These are phyloP conservation scores for Gila orcuttii DNA, from an alignment of 2,113 vertebrate species.

Conservation along the genomic window DNA sequence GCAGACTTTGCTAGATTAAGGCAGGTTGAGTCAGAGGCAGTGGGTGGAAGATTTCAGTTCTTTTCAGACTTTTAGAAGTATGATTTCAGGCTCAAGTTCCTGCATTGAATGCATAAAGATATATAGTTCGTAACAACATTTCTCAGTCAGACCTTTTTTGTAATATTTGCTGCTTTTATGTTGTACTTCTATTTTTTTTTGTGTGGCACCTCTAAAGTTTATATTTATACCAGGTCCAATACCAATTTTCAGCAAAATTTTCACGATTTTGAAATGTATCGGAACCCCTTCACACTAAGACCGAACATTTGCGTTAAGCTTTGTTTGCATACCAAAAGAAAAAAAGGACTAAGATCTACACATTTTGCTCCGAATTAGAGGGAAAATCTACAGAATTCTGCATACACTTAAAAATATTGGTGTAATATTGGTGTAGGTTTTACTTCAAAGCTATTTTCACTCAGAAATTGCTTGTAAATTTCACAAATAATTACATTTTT, in stretches of 20 bases:
- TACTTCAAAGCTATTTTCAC: background rate
- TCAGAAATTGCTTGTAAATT: background rate
- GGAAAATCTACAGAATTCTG: background rate
- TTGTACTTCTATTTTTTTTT: background rate
- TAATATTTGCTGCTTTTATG: background rate
- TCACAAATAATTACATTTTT: background rate
- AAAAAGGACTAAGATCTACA: background rate
- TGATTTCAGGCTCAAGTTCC: background rate
- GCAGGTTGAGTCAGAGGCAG: slow-evolving; percentile 49
- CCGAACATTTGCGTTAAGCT: background rate
- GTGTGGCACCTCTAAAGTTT: background rate
- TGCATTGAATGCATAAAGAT: slow-evolving; percentile 23
- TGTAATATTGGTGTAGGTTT: background rate
- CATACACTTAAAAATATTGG: background rate
- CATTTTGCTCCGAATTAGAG: background rate
- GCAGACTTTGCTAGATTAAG: slow-evolving; percentile 40
- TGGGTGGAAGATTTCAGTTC: slow-evolving; percentile 45
- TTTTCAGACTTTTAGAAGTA: slow-evolving; percentile 36
- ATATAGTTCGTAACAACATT: background rate
- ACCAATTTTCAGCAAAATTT: background rate
- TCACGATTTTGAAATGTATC: background rate
- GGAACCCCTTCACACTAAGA: background rate
- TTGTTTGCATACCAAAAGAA: no score
- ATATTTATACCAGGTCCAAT: background rate
- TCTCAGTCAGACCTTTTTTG: slow-evolving; percentile 19